Base-by-base conservation (phyloP, 2,113 vertebrate species). In the Carlito syrichta region DNA sequence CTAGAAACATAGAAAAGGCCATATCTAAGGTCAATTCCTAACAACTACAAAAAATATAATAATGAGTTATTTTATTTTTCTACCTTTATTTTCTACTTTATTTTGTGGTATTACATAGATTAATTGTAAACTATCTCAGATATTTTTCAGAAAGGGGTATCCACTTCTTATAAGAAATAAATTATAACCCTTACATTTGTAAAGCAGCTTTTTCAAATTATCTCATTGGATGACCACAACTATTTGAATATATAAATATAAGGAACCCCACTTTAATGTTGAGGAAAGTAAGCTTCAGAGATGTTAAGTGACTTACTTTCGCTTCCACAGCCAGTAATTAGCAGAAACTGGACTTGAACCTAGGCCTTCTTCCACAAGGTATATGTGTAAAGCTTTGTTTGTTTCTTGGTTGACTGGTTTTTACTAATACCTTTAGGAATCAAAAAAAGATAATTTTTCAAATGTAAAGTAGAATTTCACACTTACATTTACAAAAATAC, bases 391-490 rank as follows among this genome's bases (percentile, higher is more conserved):
- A 77, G 38, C 73, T 88, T 84, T 35, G 43, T 77, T 76, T 96
- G 3, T 76, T 79, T 17, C 32, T 89, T 76, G 66, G 19, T 76
- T n/a, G 8, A 12, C 38, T 77, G 27, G 6, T 89, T 91, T 90
- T 66, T 73, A 71, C 35, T 79, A 56, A 91, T 60, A 32, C 20
- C 14, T 73, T 86, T 30, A 82, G 58, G 22, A 86, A 86, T 82
- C 19, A n/a, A 86, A 94, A 93, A 85, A 56, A 30, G 19, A 71
- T 68, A 71, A 66, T n/a, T 89, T 95, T 89, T 89, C 66, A 82
- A 96, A 86, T n/a, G 68, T 76, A 77, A 92, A 82, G 71, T 85
- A 56, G 22, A 91, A 60, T 40, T 74, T 58, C 56, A 20, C 12
- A 52, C 20, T 25, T 58, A 50, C 27, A 73, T 77, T 76, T 91